phyloP scores from a whole-genome alignment of 2,888 invertebrate species.

The Neoaliturus tenellus region DNA sequence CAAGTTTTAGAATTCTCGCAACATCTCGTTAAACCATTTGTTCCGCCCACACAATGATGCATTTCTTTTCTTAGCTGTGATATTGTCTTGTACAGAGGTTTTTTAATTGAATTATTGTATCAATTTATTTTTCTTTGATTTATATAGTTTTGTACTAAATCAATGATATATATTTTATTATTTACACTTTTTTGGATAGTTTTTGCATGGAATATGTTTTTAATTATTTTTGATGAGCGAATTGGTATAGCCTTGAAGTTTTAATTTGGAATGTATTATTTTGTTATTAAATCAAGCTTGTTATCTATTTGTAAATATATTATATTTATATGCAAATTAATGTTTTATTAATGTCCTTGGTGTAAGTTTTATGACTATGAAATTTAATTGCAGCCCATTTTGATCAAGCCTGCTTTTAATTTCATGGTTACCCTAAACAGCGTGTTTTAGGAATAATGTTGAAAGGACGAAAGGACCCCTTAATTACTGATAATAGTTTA shows the following conservation, averaged over 20 bases:
- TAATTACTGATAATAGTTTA: too few relatives aligned
- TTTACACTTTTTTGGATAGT: not conserved
- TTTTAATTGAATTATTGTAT: not conserved
- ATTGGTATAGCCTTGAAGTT: too few relatives aligned
- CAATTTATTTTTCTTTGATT: too few relatives aligned
- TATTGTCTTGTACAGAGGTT: not conserved
- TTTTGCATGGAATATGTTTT: not conserved
- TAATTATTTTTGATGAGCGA: not conserved
- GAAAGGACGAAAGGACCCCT: too few relatives aligned
- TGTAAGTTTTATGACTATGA: too few relatives aligned
- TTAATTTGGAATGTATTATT: not conserved
- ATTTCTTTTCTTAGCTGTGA: not conserved
- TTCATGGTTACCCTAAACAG: too few relatives aligned
- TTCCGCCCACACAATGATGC: conserved; percentile 69
- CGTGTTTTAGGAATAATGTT: too few relatives aligned
- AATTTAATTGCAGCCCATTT: too few relatives aligned
- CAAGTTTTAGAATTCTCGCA: conserved; percentile 92
- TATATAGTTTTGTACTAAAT: not conserved
- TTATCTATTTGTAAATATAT: conserved; percentile 37
- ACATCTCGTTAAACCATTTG: conserved; percentile 86
- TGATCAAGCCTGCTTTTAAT: too few relatives aligned
- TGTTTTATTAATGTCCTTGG: too few relatives aligned
- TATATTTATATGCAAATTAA: not conserved
- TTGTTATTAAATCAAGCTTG: not conserved
- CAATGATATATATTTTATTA: not conserved